These are phyloP conservation scores for Poeciliopsis prolifica DNA, from an alignment of 2,113 vertebrate species.

Conservation along the genomic window DNA sequence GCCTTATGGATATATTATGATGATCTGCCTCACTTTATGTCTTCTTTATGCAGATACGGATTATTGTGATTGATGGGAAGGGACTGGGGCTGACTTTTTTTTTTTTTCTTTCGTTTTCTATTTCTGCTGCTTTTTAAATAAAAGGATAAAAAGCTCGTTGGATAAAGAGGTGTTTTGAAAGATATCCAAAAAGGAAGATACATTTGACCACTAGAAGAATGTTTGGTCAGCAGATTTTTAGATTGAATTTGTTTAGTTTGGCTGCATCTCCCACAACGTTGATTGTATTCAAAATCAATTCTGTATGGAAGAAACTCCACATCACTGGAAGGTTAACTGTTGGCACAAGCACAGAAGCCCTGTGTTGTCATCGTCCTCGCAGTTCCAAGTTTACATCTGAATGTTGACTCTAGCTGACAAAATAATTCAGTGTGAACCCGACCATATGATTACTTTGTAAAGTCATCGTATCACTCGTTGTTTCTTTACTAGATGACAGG, in stretches of 20 bases:
- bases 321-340: conserved; percentile 11
- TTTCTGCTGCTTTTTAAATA: conserved; percentile 43
- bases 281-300: conserved; percentile 38
- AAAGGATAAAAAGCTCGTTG: conserved; percentile 24
- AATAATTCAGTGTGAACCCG: neutral
- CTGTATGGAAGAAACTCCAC: conserved; percentile 7
- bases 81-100: conserved; percentile 13
- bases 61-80: conserved; percentile 39
- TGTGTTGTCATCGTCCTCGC: neutral
- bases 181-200: conserved; percentile 35
- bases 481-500: neutral
- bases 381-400: neutral
- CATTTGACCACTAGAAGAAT: conserved; percentile 15
- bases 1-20: conserved; percentile 7
- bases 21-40: neutral
- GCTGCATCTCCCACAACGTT: conserved; percentile 9
- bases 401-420: neutral
- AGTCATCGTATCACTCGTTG: neutral
- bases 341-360: neutral
- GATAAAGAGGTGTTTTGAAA: conserved; percentile 24
- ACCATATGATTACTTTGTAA: neutral
- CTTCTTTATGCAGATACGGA: conserved; percentile 30
- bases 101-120: conserved; percentile 11
- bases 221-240: conserved; percentile 51
- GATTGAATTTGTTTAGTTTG: conserved; percentile 8